A percentile compares a stretch with the other conserved stretches of the same genome.
phyloP scores from a whole-genome alignment of 2,113 vertebrate species.

The Eidolon helvum region DNA sequence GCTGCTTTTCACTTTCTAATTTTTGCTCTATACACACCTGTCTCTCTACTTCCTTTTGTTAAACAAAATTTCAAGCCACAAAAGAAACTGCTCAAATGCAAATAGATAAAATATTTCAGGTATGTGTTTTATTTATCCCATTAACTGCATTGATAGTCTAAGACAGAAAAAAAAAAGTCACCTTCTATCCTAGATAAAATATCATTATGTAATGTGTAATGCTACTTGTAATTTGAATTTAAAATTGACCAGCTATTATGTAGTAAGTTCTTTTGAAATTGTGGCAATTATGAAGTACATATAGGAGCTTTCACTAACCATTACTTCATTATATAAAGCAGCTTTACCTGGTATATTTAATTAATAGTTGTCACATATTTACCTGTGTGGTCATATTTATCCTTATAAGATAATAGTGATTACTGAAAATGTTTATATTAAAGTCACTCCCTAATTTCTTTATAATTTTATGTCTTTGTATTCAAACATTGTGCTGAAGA shows the following conservation, averaged over 20 bases:
- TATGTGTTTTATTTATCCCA: conserved; percentile 54
- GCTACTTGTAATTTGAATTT: conserved; percentile 49
- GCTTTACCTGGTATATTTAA: background rate
- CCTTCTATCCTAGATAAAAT: conserved; percentile 23
- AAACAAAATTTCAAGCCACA: conserved; percentile 30
- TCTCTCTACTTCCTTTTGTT: conserved; percentile 20
- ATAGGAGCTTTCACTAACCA: background rate
- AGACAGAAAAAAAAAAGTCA: background rate
- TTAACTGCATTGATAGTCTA: conserved; percentile 6
- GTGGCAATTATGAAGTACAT: conserved; percentile 23
- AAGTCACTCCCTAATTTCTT: background rate
- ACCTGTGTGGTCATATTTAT: background rate
- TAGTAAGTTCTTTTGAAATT: conserved; percentile 47
- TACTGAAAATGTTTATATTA: conserved; percentile 33
- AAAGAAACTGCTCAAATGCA: conserved; percentile 52
- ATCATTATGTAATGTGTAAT: conserved; percentile 16
- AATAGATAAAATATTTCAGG: conserved; percentile 18
- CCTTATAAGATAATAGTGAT: conserved; percentile 18
- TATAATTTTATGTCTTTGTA: background rate
- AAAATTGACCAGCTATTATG: conserved; percentile 41
- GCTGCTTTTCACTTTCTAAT: background rate
- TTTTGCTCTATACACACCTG: conserved; percentile 4
- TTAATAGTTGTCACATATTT: background rate
- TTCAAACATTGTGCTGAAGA: background rate
- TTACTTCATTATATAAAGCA: background rate